phyloP scores from a whole-genome alignment of 2,888 invertebrate species.

The Orchestes rusci region DNA sequence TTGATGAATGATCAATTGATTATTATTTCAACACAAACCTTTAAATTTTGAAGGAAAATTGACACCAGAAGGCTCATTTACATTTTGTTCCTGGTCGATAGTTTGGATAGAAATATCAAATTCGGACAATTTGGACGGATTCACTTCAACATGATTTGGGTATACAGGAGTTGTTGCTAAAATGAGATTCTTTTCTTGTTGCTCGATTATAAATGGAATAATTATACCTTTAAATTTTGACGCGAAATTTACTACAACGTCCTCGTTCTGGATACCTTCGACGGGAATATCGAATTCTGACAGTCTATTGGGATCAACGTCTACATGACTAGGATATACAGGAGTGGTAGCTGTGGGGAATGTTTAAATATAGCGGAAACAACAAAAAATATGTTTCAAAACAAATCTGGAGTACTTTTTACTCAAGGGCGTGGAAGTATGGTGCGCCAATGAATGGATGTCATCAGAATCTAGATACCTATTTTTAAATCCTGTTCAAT shows the following conservation, averaged over 20 bases:
- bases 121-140: slow-evolving; percentile 15
- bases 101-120: slow-evolving; percentile 15
- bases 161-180: slow-evolving; percentile 35
- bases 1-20: no score
- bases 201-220: no score
- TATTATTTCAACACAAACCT: slow-evolving; percentile 15
- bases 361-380: no score
- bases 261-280: neutral
- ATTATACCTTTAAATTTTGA: slow-evolving; percentile 22
- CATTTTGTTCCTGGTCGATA: neutral
- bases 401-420: no score
- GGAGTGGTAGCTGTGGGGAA: slow-evolving; percentile 31
- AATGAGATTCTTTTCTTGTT: no score
- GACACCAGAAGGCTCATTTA: slow-evolving; percentile 8
- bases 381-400: no score
- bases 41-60: slow-evolving; percentile 30
- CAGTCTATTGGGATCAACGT: slow-evolving; percentile 13
- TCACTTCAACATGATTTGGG: slow-evolving; percentile 27
- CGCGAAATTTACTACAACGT: slow-evolving; percentile 19
- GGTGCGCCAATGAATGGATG: no score
- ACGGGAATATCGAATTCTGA: slow-evolving; percentile 18
- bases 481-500: no score
- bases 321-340: slow-evolving; percentile 32
- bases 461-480: no score
- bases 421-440: no score